Conservation (phyloP, 2,113 vertebrate genomes). For the Oreochromis spilurus region DNA sequence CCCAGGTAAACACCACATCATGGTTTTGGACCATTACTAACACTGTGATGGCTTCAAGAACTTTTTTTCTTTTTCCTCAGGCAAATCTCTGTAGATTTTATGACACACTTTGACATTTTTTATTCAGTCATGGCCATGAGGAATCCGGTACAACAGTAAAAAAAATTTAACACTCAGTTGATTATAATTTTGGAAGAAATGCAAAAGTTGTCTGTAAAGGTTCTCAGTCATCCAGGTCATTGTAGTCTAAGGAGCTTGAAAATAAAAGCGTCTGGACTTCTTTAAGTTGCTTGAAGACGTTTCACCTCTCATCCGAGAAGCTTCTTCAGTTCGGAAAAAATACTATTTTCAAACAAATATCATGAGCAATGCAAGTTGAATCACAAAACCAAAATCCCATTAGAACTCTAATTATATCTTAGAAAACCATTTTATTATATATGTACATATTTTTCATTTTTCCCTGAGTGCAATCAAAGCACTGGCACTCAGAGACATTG, state of each 20-base stretch:
- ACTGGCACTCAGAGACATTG: neutral
- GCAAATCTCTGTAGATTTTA: neutral
- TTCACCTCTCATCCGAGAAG: neutral
- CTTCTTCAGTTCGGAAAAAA: neutral
- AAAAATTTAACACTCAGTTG: neutral
- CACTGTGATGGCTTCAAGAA: neutral
- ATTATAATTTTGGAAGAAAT: neutral
- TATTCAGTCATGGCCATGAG: neutral
- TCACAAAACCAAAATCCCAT: no score
- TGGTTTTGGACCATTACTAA: neutral
- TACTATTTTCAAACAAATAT: no score
- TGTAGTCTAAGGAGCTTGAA: neutral
- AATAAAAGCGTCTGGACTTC: neutral
- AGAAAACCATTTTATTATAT: neutral
- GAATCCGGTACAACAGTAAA: neutral
- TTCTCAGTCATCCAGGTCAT: neutral
- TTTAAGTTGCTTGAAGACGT: neutral
- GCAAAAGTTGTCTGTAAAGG: neutral
- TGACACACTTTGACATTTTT: neutral
- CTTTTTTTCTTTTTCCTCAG: neutral
- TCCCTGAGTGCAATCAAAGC: neutral
- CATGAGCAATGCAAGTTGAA: no score
- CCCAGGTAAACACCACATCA: constrained; percentile 77
- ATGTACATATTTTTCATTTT: neutral
- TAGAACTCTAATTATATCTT: neutral